A percentile compares a stretch with the other conserved stretches of the same genome.
These are phyloP conservation scores for Bufo bufo DNA, from an alignment of 2,113 vertebrate genomes.

Conservation along the genomic window DNA sequence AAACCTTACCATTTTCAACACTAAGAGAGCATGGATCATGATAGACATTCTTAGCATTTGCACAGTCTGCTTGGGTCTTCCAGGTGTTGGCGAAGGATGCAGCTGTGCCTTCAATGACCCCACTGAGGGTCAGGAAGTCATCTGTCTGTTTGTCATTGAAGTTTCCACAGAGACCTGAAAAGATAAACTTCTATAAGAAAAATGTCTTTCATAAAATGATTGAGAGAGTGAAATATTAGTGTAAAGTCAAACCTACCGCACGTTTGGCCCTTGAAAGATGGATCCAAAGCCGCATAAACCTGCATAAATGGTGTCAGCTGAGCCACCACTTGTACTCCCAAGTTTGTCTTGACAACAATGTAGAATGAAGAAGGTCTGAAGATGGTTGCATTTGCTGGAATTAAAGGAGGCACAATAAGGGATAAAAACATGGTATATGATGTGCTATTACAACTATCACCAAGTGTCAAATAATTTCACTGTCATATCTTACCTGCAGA, in stretches of 20 bases:
- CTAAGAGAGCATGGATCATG: constrained; percentile 85
- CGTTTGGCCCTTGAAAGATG: constrained; percentile 72
- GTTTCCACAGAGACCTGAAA: constrained; percentile 90
- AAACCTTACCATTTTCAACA: constrained; percentile 80
- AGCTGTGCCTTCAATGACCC: constrained; percentile 85
- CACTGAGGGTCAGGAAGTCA: constrained; percentile 81
- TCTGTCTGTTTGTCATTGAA: constrained; percentile 85
- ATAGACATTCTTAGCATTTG: constrained; percentile 70
- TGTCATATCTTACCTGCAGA: constrained; percentile 74
- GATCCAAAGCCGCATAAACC: constrained; percentile 73
- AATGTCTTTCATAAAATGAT: no score
- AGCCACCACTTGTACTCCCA: constrained; percentile 79
- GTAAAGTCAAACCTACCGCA: constrained; percentile 76
- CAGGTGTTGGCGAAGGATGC: constrained; percentile 85
- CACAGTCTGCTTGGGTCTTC: constrained; percentile 81
- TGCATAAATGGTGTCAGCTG: constrained; percentile 88
- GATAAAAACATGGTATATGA: background rate
- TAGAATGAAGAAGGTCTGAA: constrained; percentile 87
- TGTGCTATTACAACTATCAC: no score
- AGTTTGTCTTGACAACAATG: constrained; percentile 70
- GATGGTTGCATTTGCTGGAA: constrained; percentile 77
- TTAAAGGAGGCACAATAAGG: constrained; percentile 1
- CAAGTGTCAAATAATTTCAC: background rate
- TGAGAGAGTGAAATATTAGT: rapidly evolving
- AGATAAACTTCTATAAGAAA: constrained; percentile 3